Percentiles rank a stretch among this genome's conserved stretches.
phyloP scores from a whole-genome alignment of 2,888 invertebrate genomes.

The Pammene fasciana region DNA sequence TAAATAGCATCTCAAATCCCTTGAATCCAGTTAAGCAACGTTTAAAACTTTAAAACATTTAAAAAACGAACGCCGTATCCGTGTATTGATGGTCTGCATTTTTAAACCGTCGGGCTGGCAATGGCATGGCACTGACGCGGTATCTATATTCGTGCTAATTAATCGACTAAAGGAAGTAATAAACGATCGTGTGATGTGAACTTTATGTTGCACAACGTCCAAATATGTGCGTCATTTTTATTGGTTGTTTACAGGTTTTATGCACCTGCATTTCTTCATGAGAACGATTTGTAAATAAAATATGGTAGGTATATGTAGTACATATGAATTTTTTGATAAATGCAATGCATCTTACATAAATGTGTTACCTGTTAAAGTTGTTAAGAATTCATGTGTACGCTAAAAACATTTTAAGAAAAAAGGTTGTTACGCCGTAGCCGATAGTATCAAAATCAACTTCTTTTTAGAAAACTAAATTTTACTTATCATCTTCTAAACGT shows the following conservation, averaged over 20 bases:
- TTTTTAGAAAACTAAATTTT: no score
- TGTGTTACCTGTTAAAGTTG: no score
- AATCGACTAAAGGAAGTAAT: conserved; percentile 52
- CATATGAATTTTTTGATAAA: no score
- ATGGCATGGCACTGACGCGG: conserved; percentile 39
- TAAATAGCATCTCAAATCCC: conserved; percentile 29
- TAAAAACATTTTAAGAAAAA: no score
- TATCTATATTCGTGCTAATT: conserved; percentile 49
- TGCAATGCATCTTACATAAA: not conserved
- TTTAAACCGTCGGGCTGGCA: conserved; percentile 43
- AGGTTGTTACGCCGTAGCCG: no score
- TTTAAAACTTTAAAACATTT: conserved; percentile 34
- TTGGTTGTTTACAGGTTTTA: conserved; percentile 14
- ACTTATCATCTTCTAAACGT: no score
- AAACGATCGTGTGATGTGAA: conserved; percentile 54
- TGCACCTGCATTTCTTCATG: conserved; percentile 12
- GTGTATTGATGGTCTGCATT: conserved; percentile 46
- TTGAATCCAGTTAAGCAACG: conserved; percentile 32
- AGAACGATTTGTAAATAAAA: conserved; percentile 8
- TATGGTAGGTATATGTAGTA: not conserved
- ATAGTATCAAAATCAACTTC: no score
- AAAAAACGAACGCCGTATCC: conserved; percentile 41
- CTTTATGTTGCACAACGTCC: conserved; percentile 41
- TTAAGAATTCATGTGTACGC: no score
- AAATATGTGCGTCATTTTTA: conserved; percentile 37